phyloP scores from a whole-genome alignment of 2,888 invertebrate species.

The Vannuccia rotundouncinata region DNA sequence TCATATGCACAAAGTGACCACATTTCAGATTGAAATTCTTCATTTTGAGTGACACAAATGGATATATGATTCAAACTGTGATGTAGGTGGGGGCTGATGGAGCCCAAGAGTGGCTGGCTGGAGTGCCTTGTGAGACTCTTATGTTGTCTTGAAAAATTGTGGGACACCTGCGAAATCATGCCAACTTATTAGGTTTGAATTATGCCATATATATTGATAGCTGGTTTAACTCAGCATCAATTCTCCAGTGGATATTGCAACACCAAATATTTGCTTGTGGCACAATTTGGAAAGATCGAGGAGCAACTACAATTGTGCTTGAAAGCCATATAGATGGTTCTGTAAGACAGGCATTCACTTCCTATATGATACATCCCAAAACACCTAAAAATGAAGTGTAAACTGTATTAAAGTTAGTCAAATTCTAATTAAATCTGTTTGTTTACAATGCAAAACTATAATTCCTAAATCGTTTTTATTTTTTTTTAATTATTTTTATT shows the following conservation, averaged over 20 bases:
- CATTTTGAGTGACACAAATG: not conserved
- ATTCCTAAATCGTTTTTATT: no score
- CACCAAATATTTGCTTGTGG: conserved; percentile 1
- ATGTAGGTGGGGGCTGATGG: not conserved
- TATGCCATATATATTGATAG: conserved; percentile 9
- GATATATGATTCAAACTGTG: not conserved
- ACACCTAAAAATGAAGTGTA: no score
- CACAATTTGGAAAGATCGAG: not conserved
- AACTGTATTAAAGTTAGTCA: no score
- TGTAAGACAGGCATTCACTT: no score
- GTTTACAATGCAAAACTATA: no score
- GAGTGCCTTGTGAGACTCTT: not conserved
- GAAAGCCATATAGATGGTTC: no score
- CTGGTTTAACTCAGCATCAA: not conserved
- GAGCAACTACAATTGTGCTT: no score
- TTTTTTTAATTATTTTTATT: no score
- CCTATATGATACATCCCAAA: no score
- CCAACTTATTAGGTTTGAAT: not conserved
- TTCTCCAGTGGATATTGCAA: not conserved
- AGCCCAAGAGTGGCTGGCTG: not conserved
- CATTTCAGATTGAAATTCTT: conserved; percentile 3
- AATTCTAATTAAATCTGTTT: no score
- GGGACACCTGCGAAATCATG: not conserved
- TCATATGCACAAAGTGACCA: not conserved
- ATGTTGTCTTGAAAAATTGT: not conserved